Conservation (phyloP, 2,113 vertebrate species). For the Sinocyclocheilus maitianheensis region DNA sequence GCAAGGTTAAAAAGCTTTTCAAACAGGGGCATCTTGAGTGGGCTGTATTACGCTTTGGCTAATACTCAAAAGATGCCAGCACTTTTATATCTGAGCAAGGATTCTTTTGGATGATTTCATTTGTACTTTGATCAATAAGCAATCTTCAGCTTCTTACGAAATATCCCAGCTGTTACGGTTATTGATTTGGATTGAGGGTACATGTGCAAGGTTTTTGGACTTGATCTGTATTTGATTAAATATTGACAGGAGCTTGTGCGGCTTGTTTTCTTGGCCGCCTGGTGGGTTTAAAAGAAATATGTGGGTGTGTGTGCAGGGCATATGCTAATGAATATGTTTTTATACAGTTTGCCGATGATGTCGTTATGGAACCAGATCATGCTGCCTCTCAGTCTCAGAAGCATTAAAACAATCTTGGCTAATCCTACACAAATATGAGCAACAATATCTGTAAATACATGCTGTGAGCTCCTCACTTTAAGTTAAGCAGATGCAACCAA, state of each 20-base stretch:
- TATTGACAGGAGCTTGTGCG: conserved; percentile 63
- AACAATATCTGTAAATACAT: neutral
- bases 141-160: conserved; percentile 57
- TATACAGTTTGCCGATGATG: neutral
- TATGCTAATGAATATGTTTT: neutral
- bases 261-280: conserved; percentile 48
- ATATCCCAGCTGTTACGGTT: conserved; percentile 49
- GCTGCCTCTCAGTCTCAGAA: neutral
- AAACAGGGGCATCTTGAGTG: conserved; percentile 19
- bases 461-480: neutral
- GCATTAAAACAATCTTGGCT: neutral
- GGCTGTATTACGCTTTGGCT: conserved; percentile 23
- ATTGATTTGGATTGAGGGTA: conserved; percentile 65
- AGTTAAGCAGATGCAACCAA: neutral
- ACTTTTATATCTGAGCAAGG: conserved; percentile 34
- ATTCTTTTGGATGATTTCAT: conserved; percentile 56
- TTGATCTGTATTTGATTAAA: conserved; percentile 60
- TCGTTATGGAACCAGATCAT: neutral
- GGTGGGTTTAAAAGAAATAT: conserved; percentile 27
- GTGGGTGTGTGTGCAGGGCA: neutral
- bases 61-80: conserved; percentile 21
- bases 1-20: conserved; percentile 47
- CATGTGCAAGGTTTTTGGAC: conserved; percentile 53
- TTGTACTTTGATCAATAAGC: conserved; percentile 64
- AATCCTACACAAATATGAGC: neutral